Percentiles rank a stretch among this genome's conserved stretches.
Conservation (phyloP, 2,888 invertebrate species). For the Acanthosepion esculentum region DNA sequence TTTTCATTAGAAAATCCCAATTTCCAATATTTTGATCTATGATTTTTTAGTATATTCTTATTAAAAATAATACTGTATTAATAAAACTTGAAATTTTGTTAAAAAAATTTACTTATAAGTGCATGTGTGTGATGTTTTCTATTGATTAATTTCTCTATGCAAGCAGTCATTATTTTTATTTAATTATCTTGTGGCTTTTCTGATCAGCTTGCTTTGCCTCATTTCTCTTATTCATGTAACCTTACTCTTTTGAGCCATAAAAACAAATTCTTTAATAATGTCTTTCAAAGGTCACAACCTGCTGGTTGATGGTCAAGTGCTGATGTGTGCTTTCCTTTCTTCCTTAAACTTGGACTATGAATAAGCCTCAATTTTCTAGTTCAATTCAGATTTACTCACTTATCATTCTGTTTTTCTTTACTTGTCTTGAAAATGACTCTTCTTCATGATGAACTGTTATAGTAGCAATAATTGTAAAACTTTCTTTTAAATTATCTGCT, state of each 20-base stretch:
- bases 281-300: not conserved
- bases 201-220: not conserved
- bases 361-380: not conserved
- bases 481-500: not conserved
- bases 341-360: not conserved
- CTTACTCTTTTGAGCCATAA: not conserved
- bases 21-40: not conserved
- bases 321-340: not conserved
- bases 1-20: not conserved
- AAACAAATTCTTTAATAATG: not conserved
- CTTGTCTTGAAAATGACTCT: not conserved
- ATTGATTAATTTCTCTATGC: not conserved
- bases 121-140: not conserved
- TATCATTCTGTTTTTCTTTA: not conserved
- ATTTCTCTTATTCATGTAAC: not conserved
- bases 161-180: not conserved
- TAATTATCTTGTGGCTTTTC: not conserved
- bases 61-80: not conserved
- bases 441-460: not conserved
- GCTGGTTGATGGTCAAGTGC: constrained; percentile 33
- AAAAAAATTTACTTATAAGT: not conserved
- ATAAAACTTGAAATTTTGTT: not conserved
- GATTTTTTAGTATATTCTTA: not conserved
- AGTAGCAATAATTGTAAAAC: not conserved
- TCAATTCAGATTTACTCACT: not conserved